Evolutionary conservation across 2,113 vertebrate species (phyloP).

Genomic region (Oncorhynchus gorbuscha): DNA sequence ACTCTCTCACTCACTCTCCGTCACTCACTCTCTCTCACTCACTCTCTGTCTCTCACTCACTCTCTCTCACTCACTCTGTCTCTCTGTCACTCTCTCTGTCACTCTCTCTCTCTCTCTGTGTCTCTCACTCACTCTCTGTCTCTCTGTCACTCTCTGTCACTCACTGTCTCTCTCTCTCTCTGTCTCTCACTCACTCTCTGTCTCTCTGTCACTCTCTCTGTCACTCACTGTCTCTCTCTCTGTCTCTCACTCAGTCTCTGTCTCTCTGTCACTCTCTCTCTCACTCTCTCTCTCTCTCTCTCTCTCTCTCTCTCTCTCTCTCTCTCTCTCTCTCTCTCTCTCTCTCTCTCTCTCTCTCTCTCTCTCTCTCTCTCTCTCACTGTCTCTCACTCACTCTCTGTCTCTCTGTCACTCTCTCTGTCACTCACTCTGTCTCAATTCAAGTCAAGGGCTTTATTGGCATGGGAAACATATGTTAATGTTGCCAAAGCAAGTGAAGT

Average conservation of each 20-base stretch:
- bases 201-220: background rate
- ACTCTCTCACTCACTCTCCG: background rate
- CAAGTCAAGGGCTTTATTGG: too few relatives aligned
- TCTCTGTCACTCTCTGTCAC: background rate
- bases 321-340: background rate
- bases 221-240: background rate
- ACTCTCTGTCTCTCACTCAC: background rate
- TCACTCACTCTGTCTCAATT: too few relatives aligned
- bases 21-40: conserved; percentile 4
- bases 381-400: background rate
- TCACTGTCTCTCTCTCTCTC: background rate
- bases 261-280: background rate
- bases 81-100: background rate
- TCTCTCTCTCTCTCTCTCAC: background rate
- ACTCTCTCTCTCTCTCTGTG: too few relatives aligned
- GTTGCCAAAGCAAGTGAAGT: too few relatives aligned
- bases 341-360: too few relatives aligned
- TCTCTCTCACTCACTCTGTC: background rate
- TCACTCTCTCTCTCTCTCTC: conserved; percentile 1
- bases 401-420: background rate
- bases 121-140: too few relatives aligned
- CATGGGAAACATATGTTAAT: too few relatives aligned
- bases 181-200: background rate
- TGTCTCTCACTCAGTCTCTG: background rate
- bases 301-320: too few relatives aligned